Conservation (phyloP, 2,113 vertebrate genomes). For the Misgurnus mizolepis region DNA sequence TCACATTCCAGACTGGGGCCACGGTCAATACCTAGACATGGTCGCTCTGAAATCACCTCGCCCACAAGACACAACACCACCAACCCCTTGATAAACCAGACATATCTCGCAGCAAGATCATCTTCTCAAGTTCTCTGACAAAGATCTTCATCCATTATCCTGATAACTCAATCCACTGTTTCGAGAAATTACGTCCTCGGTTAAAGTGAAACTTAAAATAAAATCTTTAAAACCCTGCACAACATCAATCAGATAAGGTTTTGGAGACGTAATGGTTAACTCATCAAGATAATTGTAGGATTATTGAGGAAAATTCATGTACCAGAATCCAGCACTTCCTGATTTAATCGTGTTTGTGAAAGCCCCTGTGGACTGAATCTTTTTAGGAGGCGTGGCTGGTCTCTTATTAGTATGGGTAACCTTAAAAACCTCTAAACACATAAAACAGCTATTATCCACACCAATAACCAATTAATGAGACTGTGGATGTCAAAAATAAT, state of each 20-base stretch:
- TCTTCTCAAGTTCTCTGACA: not conserved
- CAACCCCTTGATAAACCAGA: not conserved
- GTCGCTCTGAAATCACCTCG: constrained; percentile 71
- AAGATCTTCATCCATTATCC: not conserved
- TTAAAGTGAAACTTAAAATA: not conserved
- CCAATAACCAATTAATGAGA: too few species aligned
- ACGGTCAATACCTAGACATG: constrained; percentile 72
- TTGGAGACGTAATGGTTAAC: constrained; percentile 22
- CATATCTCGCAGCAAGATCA: not conserved
- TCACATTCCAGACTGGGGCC: constrained; percentile 72
- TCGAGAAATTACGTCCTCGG: not conserved
- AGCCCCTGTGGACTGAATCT: not conserved
- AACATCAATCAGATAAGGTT: constrained; percentile 19
- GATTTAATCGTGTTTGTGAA: constrained; percentile 18
- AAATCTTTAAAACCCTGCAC: not conserved
- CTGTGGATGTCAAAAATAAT: not conserved
- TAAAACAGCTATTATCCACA: not conserved
- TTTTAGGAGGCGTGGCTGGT: not conserved
- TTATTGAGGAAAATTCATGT: not conserved
- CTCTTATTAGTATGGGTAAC: not conserved
- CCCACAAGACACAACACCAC: constrained; percentile 64
- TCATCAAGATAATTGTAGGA: constrained; percentile 15
- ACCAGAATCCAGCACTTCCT: not conserved
- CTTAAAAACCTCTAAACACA: not conserved
- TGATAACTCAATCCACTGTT: not conserved